Base-by-base conservation (phyloP, 2,113 vertebrate species). In the Dascyllus trimaculatus region DNA sequence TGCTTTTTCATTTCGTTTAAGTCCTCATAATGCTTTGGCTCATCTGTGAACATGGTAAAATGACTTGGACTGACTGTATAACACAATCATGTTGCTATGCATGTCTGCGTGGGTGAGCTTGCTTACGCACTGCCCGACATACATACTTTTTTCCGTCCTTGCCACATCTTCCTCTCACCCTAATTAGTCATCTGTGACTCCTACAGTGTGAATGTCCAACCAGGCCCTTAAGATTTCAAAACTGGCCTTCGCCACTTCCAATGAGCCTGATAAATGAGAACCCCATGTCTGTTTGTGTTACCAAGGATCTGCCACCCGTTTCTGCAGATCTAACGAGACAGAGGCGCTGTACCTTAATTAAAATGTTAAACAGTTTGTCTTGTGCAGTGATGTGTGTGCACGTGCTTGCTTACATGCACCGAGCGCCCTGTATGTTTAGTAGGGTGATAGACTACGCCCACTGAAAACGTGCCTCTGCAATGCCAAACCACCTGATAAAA, bases 131-230 rank as follows among this genome's bases (percentile, higher is more conserved):
- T 43, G 60, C 15, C 13, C 13, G 19, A 62, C 76, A 22, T 62
- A 15, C 68, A 52, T 70, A 4, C 51, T 72, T 1, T 63, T 73
- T 78, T 49, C 25, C 13, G 18, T 68, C 53, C 11, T 53, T 43
- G 78, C 60, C 56, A 72, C 73, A 71, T 87, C 70, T n/a, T n/a
- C n/a, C n/a, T 64, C 78, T 79, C 73, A 45, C 40, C 71, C 82
- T 86, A 86, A 90, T 92, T 87, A 89, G 82, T 88, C 80, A 62
- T 64, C 65, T 24, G 43, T 61, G 66, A 65, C 75, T 82, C 76
- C 78, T 60, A 76, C 54, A 43, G 76, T 60, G 62, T 17, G 32
- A 80, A 74, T 43, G 35, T 81, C 78, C 56, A 69, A 38, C 51
- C 8, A 76, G 78, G 80, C 82, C 81, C 71, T 68, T 70, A 80